A percentile compares a stretch with the other conserved stretches of the same genome.
These are phyloP conservation scores for Sphenodon punctatus DNA, from an alignment of 2,797 vertebrate genomes.

Conservation along the genomic window DNA sequence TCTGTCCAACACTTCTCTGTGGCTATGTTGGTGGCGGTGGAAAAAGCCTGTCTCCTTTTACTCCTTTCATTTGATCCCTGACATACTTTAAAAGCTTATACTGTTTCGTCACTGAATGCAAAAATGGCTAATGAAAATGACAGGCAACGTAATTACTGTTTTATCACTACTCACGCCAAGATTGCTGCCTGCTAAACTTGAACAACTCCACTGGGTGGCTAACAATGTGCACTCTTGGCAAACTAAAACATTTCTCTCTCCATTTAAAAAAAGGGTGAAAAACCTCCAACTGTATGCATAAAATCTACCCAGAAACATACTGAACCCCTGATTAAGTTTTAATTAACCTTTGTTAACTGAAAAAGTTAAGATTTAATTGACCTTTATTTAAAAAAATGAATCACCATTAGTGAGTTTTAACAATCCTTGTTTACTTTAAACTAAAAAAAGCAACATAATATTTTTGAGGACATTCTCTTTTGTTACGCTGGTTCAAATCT, in stretches of 20 bases:
- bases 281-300: background rate
- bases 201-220: conserved; percentile 70
- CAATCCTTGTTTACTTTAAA: no score
- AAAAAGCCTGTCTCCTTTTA: background rate
- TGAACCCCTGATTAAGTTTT: background rate
- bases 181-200: conserved; percentile 54
- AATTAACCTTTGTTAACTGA: no score
- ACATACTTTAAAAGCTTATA: conserved; percentile 5
- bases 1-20: conserved; percentile 30
- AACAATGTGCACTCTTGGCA: conserved; percentile 19
- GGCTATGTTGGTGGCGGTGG: background rate
- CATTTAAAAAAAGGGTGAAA: background rate
- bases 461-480: background rate
- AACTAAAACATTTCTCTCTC: conserved; percentile 6
- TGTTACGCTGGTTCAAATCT: accelerated
- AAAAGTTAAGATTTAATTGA: background rate
- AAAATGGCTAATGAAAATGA: conserved; percentile 51
- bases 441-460: background rate
- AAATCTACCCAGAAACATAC: background rate
- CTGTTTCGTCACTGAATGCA: background rate
- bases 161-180: conserved; percentile 43
- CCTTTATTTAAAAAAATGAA: background rate
- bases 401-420: no score
- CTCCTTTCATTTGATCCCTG: conserved; percentile 27
- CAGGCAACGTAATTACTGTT: conserved; percentile 50